These are phyloP conservation scores for Pampusana beccarii DNA, from an alignment of 2,113 vertebrate genomes.

Conservation along the genomic window DNA sequence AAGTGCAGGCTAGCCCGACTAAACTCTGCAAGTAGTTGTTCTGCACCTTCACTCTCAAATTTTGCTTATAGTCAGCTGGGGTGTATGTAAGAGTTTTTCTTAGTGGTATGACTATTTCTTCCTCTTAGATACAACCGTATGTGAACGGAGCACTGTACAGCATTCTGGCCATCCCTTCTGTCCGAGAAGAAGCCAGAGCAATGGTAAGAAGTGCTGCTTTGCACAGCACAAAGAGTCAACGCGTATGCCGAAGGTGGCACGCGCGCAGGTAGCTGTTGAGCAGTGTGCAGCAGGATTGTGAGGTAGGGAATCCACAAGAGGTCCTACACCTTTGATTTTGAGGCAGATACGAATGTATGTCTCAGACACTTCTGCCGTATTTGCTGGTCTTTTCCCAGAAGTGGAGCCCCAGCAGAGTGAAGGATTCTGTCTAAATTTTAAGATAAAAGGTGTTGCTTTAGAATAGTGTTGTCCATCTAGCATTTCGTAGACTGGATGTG, in stretches of 20 bases:
- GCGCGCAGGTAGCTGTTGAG: neutral
- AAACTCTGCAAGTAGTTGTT: neutral
- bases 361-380: neutral
- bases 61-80: neutral
- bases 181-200: slow-evolving; percentile 91
- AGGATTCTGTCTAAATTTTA: neutral
- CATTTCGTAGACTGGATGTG: neutral
- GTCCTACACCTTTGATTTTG: neutral
- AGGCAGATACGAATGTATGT: neutral
- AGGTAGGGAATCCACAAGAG: neutral
- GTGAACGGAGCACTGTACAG: slow-evolving; percentile 95
- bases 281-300: neutral
- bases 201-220: slow-evolving; percentile 82
- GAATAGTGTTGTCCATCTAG: neutral
- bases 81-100: neutral
- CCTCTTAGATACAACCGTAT: slow-evolving; percentile 86
- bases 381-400: neutral
- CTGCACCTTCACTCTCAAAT: neutral
- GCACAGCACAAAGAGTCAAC: neutral
- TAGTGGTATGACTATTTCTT: neutral
- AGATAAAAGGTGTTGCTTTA: neutral
- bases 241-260: neutral
- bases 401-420: neutral
- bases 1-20: neutral
- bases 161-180: slow-evolving; percentile 86